phyloP scores from a whole-genome alignment of 2,888 invertebrate species.

The Elmis aenea region DNA sequence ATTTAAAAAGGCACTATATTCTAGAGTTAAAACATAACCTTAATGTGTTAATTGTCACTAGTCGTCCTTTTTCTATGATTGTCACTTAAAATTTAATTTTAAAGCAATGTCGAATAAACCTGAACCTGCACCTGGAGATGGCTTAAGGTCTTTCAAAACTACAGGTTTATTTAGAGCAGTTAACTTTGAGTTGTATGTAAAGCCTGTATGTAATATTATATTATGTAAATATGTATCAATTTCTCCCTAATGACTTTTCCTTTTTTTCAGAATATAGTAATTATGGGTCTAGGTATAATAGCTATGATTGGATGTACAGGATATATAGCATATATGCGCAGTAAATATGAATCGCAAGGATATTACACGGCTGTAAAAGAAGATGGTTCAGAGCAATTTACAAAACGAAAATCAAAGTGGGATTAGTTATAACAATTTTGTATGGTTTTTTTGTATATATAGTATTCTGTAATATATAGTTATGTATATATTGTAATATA shows the following conservation, averaged over 20 bases:
- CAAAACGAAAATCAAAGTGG: conserved; percentile 76
- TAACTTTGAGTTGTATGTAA: conserved; percentile 86
- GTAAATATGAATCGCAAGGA: conserved; percentile 71
- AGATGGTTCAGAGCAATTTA: conserved; percentile 71
- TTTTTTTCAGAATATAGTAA: conserved; percentile 74
- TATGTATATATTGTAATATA: too few species aligned
- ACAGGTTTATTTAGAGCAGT: conserved; percentile 72
- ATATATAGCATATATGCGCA: conserved; percentile 82
- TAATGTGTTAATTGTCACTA: too few species aligned
- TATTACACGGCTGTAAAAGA: conserved; percentile 75
- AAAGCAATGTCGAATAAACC: too few species aligned
- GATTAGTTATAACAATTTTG: conserved; percentile 46
- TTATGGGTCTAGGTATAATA: conserved; percentile 77
- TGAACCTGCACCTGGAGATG: conserved; percentile 61
- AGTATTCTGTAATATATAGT: neutral
- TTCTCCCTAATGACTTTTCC: too few species aligned
- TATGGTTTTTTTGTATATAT: neutral
- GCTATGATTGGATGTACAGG: conserved; percentile 70
- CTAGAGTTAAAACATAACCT: too few species aligned
- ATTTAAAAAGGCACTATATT: too few species aligned
- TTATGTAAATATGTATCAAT: conserved; percentile 4
- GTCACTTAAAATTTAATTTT: too few species aligned
- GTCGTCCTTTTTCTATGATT: too few species aligned
- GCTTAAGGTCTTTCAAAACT: conserved; percentile 67
- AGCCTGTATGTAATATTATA: conserved; percentile 63